Evolutionary conservation across 2,888 invertebrate species (phyloP).

Genomic region (Drosophila testacea): DNA sequence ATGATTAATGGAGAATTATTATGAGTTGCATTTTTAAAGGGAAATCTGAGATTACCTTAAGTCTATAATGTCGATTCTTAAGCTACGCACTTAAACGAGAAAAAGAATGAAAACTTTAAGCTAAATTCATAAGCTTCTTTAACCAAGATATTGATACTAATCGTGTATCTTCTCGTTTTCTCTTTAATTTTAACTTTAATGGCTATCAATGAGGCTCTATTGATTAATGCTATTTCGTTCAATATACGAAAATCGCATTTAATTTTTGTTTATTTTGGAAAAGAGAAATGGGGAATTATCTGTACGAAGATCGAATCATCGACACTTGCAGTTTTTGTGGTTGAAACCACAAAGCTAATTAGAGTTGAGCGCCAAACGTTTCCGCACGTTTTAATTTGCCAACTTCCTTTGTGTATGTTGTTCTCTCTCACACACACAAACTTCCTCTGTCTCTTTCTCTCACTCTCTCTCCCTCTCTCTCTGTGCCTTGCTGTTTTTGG

Average conservation of each 20-base stretch:
- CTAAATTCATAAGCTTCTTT: background rate
- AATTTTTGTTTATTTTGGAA: background rate
- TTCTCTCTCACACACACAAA: background rate
- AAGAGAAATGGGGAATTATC: constrained; percentile 22
- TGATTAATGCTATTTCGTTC: background rate
- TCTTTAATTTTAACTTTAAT: background rate
- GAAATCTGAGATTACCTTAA: constrained; percentile 26
- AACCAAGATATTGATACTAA: background rate
- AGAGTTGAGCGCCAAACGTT: constrained; percentile 62
- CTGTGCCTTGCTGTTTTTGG: no score
- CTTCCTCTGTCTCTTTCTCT: background rate
- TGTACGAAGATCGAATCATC: constrained; percentile 26
- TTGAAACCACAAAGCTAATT: constrained; percentile 72
- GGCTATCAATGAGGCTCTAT: background rate
- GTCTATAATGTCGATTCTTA: background rate
- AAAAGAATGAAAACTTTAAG: background rate
- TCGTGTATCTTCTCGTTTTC: background rate
- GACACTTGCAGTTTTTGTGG: constrained; percentile 24
- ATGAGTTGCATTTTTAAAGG: constrained; percentile 65
- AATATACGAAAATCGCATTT: constrained; percentile 1
- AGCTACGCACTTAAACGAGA: constrained; percentile 6
- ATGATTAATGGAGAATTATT: no score
- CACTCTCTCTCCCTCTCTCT: background rate
- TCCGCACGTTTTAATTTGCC: constrained; percentile 72
- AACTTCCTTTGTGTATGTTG: constrained; percentile 63